phyloP scores from a whole-genome alignment of 2,113 vertebrate genomes.

The Syrrhaptes paradoxus region DNA sequence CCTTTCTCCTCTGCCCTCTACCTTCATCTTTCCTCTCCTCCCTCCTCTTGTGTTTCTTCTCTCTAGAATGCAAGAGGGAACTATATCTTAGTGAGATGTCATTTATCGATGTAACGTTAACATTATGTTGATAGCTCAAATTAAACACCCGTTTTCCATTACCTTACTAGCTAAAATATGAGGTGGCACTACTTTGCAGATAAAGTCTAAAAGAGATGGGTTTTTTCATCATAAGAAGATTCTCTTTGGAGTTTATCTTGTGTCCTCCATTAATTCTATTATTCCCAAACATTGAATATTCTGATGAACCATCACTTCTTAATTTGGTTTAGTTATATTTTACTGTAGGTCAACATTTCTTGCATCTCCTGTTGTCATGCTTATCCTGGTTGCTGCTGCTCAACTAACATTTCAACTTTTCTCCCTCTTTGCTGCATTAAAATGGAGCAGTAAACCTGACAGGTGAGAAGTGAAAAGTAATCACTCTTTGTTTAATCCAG shows the following conservation, averaged over 20 bases:
- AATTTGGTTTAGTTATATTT: conserved; percentile 49
- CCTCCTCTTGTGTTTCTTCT: not conserved
- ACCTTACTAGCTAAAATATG: conserved; percentile 66
- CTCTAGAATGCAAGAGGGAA: not conserved
- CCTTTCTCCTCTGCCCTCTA: not conserved
- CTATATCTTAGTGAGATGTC: not conserved
- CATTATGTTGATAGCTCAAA: not conserved
- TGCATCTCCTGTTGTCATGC: conserved; percentile 55
- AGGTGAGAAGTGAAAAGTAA: conserved; percentile 86
- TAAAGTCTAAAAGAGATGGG: not conserved
- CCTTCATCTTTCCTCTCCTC: not conserved
- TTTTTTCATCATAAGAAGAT: not conserved
- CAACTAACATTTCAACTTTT: conserved; percentile 83
- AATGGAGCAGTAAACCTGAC: conserved; percentile 99
- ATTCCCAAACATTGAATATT: conserved; percentile 37
- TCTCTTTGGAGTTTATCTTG: not conserved
- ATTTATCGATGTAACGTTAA: not conserved
- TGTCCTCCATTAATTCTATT: not conserved
- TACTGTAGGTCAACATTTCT: conserved; percentile 16
- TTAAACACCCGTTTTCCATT: conserved; percentile 5
- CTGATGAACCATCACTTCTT: conserved; percentile 41
- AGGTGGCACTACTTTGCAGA: conserved; percentile 26
- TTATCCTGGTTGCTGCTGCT: conserved; percentile 65
- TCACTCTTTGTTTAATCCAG: not conserved
- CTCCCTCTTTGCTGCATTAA: conserved; percentile 84